Evolutionary conservation across 1,140 invertebrate genomes (phyloP).

Genomic region (Drosophila takahashii): DNA sequence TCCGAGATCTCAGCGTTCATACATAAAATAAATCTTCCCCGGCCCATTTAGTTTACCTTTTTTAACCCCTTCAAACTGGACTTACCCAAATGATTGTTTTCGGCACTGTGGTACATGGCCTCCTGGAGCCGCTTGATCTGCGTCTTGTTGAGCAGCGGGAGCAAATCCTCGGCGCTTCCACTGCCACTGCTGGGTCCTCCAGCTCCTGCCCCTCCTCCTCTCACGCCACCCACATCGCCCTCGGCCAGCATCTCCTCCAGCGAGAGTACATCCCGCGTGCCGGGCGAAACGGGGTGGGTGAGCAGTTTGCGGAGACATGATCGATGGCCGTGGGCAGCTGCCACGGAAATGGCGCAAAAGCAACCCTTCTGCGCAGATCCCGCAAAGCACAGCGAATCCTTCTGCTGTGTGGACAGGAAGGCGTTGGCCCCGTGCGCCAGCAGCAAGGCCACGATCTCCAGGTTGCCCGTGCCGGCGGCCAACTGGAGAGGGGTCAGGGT

Average conservation of each 20-base stretch:
- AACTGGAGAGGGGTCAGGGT: conserved; percentile 94
- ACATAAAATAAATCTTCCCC: too few species aligned
- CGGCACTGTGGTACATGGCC: conserved; percentile 96
- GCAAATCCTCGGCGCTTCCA: conserved; percentile 71
- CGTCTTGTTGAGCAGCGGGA: conserved; percentile 89
- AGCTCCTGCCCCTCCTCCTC: conserved; percentile 6
- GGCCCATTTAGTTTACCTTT: background rate
- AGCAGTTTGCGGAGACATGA: conserved; percentile 91
- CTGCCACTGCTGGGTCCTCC: conserved; percentile 13
- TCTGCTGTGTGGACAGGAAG: conserved; percentile 93
- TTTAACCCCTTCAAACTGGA: background rate
- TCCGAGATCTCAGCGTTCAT: too few species aligned
- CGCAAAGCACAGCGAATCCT: conserved; percentile 93
- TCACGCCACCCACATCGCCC: conserved; percentile 85
- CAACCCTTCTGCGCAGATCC: conserved; percentile 93
- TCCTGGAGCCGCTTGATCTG: conserved; percentile 94
- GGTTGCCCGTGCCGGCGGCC: conserved; percentile 92
- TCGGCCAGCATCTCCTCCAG: conserved; percentile 96
- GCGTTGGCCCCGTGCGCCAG: conserved; percentile 93
- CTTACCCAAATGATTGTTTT: conserved; percentile 93
- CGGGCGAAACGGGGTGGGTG: conserved; percentile 90
- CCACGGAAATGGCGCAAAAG: conserved; percentile 94
- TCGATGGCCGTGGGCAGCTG: conserved; percentile 93
- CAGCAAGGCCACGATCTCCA: conserved; percentile 92
- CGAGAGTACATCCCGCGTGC: conserved; percentile 90